A percentile compares a stretch with the other conserved stretches of the same genome.
Conservation (phyloP, 2,113 vertebrate species). For the Archilochus colubris region DNA sequence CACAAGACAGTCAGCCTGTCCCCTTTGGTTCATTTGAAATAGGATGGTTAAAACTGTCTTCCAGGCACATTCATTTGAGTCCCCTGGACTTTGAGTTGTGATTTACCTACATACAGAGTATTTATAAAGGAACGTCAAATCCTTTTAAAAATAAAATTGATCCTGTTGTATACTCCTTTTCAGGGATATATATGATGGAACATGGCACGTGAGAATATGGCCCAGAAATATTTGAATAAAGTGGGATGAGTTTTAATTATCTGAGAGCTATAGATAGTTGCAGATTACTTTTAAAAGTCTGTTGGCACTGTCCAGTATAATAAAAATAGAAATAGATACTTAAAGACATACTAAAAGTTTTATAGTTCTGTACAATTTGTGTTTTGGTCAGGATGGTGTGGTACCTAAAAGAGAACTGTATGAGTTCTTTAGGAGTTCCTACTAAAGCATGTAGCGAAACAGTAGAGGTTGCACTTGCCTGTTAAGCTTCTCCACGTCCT, state of each 20-base stretch:
- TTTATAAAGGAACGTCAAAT: neutral
- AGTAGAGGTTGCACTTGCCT: neutral
- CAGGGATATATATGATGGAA: neutral
- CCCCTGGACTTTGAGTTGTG: neutral
- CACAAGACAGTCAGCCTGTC: constrained; percentile 60
- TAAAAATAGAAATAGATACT: neutral
- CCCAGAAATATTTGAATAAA: neutral
- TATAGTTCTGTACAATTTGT: neutral
- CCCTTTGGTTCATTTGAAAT: neutral
- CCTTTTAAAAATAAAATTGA: neutral
- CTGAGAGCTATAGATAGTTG: neutral
- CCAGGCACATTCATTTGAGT: neutral
- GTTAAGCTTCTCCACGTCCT: neutral
- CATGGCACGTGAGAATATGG: neutral
- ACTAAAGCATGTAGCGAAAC: neutral
- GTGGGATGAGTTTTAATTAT: neutral
- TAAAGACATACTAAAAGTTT: neutral
- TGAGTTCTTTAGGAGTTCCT: neutral
- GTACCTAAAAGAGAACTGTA: neutral
- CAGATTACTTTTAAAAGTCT: neutral
- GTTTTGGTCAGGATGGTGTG: neutral
- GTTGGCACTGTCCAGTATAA: neutral
- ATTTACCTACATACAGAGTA: neutral
- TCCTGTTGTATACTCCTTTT: neutral
- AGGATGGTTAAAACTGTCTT: constrained; percentile 17